Conservation (phyloP, 2,888 invertebrate species). For the Drosophila pseudotakahashii region DNA sequence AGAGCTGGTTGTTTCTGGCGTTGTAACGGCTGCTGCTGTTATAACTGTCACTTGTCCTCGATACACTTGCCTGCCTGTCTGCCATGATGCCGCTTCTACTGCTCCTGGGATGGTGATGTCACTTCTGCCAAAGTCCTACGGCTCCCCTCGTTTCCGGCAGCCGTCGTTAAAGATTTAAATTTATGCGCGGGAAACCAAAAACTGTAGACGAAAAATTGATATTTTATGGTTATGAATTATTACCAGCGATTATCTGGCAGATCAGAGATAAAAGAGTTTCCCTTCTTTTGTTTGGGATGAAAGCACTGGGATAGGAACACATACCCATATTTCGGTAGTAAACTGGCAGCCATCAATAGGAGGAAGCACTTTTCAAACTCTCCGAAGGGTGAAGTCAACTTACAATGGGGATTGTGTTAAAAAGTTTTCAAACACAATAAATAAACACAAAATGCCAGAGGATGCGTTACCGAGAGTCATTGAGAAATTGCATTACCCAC, state of each 20-base stretch:
- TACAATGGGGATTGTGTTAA: constrained; percentile 33
- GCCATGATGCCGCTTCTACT: constrained; percentile 19
- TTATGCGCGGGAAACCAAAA: constrained; percentile 54
- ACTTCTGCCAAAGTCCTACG: constrained; percentile 19
- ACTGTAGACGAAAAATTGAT: constrained; percentile 70
- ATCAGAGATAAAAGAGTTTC: constrained; percentile 40
- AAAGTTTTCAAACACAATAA: constrained; percentile 39
- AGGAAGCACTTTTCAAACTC: constrained; percentile 36
- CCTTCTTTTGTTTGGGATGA: neutral
- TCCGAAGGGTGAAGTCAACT: constrained; percentile 9
- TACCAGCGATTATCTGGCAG: constrained; percentile 70
- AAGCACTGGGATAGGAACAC: neutral
- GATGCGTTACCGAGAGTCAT: constrained; percentile 11
- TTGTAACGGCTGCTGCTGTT: constrained; percentile 45
- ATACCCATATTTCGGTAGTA: constrained; percentile 5
- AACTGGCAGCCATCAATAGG: constrained; percentile 38
- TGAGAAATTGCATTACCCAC: constrained; percentile 37
- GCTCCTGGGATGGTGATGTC: constrained; percentile 24
- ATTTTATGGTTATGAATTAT: constrained; percentile 79
- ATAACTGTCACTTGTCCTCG: constrained; percentile 47
- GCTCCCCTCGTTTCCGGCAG: constrained; percentile 23
- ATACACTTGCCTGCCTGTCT: constrained; percentile 41
- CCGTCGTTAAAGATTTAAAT: constrained; percentile 55
- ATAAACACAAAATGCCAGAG: constrained; percentile 14
- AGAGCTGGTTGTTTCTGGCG: constrained; percentile 53